Evolutionary conservation across 2,797 vertebrate species (phyloP).

Genomic region (Cygnus olor): DNA sequence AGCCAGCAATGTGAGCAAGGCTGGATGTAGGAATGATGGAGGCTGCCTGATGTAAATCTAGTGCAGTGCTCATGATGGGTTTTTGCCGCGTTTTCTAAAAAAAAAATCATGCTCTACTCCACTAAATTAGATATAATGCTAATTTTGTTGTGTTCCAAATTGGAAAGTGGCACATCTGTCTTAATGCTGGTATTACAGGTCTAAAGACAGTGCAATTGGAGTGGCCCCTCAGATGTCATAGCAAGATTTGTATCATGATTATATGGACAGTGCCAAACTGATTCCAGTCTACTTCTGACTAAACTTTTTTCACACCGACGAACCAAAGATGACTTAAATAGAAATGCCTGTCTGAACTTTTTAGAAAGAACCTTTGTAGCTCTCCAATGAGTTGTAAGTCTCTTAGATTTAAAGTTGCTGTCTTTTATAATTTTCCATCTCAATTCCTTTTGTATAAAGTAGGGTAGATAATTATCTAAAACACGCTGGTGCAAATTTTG

Average conservation of each 20-base stretch:
- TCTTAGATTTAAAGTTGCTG: neutral
- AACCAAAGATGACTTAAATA: neutral
- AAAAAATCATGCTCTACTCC: neutral
- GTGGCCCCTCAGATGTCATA: neutral
- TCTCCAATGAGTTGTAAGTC: neutral
- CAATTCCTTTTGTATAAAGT: neutral
- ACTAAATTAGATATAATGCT: neutral
- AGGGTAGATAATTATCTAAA: neutral
- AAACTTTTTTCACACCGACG: neutral
- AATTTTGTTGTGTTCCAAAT: neutral
- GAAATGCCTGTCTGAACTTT: neutral
- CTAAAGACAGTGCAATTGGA: neutral
- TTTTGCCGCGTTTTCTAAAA: neutral
- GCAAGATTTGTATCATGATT: neutral
- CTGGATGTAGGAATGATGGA: neutral
- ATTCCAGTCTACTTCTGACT: neutral
- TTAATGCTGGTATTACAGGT: neutral
- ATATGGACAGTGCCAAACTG: neutral
- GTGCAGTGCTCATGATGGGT: neutral
- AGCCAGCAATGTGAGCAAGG: neutral
- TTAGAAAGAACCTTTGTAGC: neutral
- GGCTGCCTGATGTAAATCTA: neutral
- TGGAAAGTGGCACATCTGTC: neutral
- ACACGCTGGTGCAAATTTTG: neutral
- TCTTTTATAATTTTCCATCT: neutral